Base-by-base conservation (phyloP, 2,113 vertebrate species). In the Meles meles region DNA sequence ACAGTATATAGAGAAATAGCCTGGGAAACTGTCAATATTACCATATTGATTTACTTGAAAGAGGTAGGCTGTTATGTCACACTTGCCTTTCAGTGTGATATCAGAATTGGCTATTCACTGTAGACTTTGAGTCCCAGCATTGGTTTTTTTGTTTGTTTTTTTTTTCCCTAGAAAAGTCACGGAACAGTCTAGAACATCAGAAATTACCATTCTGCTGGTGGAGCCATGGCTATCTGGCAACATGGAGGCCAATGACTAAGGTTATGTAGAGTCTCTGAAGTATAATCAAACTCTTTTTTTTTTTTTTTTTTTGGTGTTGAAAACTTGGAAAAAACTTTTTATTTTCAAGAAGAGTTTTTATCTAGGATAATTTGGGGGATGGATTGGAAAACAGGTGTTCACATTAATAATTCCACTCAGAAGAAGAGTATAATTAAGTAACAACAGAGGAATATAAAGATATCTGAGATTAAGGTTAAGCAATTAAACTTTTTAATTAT, bases 1-100 rank as follows among this genome's bases (percentile, higher is more conserved):
- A 18, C 4, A 34, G 69, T 95, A 61, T 3, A 39, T 18, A 88
- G 18, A 92, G 42, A 77, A 49, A 7, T 87, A 52, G 57, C 55
- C 21, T 87, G 37, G 37, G 25, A 97, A 97, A 83, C 27, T 55
- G 18, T n/a, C 31, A 49, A 37, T 90, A 80, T 91, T 34, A 6
- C 34, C 4, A 2, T 76, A 37, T 21, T 94, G 79, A 93, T 95
- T 95, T 93, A 95, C 94, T 97, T 42, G 72, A 90, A 97, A 97
- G 44, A 83, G 69, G 44, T 4, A 90, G 20, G 5, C 14, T 94
- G 55, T 17, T 17, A 21, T 47, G 69, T 47, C 55, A 34, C 6
- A 25, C 81, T 96, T 93, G 80, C 55, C 81, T 88, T 92, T 83
- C n/a, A 59, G 0, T 23, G 5, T 39, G 42, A 57, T 20, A 11